Base-by-base conservation (phyloP, 1,140 invertebrate genomes). In the Rhynchophorus ferrugineus region DNA sequence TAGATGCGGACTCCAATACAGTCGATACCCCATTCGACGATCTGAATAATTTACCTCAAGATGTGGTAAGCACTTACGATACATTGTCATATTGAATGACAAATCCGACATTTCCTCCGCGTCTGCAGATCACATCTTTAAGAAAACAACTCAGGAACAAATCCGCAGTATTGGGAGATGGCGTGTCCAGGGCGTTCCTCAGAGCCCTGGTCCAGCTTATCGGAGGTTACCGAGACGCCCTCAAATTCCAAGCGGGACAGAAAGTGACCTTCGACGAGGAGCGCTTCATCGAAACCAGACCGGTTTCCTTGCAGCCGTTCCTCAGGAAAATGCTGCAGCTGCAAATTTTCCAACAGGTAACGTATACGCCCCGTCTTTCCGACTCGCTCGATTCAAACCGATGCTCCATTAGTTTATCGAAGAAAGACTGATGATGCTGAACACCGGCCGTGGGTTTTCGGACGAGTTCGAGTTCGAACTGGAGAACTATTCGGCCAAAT, bases 321-420 rank as follows among this genome's bases (percentile, higher is more conserved):
- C 74, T 95, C 18, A 77, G 82, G 61, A 88, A 91, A 73, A 92
- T 97, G 82, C 74, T 95, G 39, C 82, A 93, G 51, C 75, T 95
- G 11, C 93, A 97, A 74, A 95, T 95, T 61, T 97, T 97, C 73
- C 87, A 90, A 66, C 91, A 95, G 78, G 87, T 90, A 69, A 8
- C 20, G n/a, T 34, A 17, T 3, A 34, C 3, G 5, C 8, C 9
- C 5, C 11, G 5, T 29, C 24, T 29, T 29, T 29, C 5, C 5
- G 11, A 29, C 24, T n/a, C n/a, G n/a, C n/a, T n/a, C n/a, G n/a
- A n/a, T n/a, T n/a, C n/a, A n/a, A n/a, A n/a, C n/a, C n/a, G n/a
- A n/a, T n/a, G n/a, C n/a, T n/a, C n/a, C n/a, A n/a, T n/a, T 39
- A 92, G 85, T 97, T 97, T 72, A 91, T 95, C 60, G 91, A 94